phyloP scores from a whole-genome alignment of 1,140 invertebrate genomes.

The Sinella curviseta region DNA sequence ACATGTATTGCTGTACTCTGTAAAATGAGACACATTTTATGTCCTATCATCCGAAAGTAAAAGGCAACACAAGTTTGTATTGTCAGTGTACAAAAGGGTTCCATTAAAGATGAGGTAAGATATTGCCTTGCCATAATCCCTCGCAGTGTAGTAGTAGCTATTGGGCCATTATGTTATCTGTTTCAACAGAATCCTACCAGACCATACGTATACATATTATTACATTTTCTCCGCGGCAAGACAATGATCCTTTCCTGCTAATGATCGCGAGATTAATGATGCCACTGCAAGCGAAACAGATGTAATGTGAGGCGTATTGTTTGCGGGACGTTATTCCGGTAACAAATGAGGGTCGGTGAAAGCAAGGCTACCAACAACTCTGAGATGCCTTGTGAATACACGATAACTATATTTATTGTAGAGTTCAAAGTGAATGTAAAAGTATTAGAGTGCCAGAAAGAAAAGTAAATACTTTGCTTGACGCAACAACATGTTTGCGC shows the following conservation, averaged over 20 bases:
- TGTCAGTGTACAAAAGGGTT: neutral
- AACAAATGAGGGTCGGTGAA: too few species aligned
- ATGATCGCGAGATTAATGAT: neutral
- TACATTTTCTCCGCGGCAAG: too few species aligned
- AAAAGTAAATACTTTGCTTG: too few species aligned
- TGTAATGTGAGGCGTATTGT: too few species aligned
- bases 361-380: too few species aligned
- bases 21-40: neutral
- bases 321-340: too few species aligned
- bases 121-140: neutral
- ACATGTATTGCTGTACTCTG: neutral
- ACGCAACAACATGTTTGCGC: too few species aligned
- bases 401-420: too few species aligned
- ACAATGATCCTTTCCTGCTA: neutral
- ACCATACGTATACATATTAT: neutral
- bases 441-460: too few species aligned
- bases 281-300: too few species aligned
- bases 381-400: too few species aligned
- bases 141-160: neutral
- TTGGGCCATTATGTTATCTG: neutral
- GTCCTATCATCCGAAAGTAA: neutral
- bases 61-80: neutral
- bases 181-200: neutral
- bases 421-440: too few species aligned
- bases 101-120: neutral